Evolutionary conservation across 2,113 vertebrate species (phyloP).

Genomic region (Grammomys dolichurus): DNA sequence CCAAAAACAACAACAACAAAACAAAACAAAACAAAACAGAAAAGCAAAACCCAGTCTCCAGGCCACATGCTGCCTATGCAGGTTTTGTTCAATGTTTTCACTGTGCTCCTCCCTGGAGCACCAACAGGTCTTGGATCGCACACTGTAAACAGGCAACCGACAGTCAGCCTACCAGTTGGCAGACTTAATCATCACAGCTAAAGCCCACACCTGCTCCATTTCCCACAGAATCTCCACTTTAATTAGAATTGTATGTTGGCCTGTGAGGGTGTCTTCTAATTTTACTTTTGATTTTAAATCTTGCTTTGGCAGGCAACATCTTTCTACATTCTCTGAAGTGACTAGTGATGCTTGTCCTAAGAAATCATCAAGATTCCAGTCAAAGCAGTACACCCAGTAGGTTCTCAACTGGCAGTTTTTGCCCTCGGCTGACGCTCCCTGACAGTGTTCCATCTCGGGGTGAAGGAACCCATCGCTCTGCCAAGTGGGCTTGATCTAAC

Average conservation of each 20-base stretch:
- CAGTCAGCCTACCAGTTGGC: slow-evolving; percentile 63
- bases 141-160: slow-evolving; percentile 47
- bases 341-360: not conserved
- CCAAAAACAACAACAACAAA: no score
- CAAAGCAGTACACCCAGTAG: not conserved
- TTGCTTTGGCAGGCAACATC: slow-evolving; percentile 36
- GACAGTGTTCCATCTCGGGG: not conserved
- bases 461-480: slow-evolving; percentile 21
- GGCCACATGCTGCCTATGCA: not conserved
- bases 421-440: not conserved
- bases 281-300: slow-evolving; percentile 67
- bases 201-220: slow-evolving; percentile 69
- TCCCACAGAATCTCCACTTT: slow-evolving; percentile 56
- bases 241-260: slow-evolving; percentile 60
- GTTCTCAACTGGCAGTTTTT: not conserved
- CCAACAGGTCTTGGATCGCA: slow-evolving; percentile 5
- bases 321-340: slow-evolving; percentile 32
- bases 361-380: not conserved
- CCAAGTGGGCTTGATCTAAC: slow-evolving; percentile 24
- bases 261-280: slow-evolving; percentile 36
- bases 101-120: slow-evolving; percentile 6
- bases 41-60: not conserved
- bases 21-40: not conserved
- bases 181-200: slow-evolving; percentile 27
- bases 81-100: slow-evolving; percentile 47